Evolutionary conservation across 2,888 invertebrate species (phyloP).

Genomic region (Agrilus biguttatus): DNA sequence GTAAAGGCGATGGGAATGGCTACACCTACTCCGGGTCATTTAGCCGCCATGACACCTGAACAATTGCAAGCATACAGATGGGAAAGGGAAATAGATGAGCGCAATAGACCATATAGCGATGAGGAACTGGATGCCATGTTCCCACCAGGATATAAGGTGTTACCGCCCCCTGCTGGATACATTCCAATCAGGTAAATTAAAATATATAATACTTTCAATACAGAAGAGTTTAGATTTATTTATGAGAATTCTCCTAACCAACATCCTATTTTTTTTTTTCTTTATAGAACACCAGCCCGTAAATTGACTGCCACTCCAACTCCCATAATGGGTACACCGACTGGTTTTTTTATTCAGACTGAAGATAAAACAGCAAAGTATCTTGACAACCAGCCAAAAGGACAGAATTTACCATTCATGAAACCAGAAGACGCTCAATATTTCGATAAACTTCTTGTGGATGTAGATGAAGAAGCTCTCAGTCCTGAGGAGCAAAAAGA

Average conservation of each 20-base stretch:
- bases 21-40: conserved; percentile 91
- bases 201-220: conserved; percentile 4
- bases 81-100: conserved; percentile 97
- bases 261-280: conserved; percentile 37
- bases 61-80: conserved; percentile 95
- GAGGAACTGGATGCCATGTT: conserved; percentile 97
- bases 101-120: conserved; percentile 90
- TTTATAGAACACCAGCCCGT: conserved; percentile 82
- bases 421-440: conserved; percentile 99
- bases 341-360: conserved; percentile 89
- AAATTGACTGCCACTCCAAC: conserved; percentile 98
- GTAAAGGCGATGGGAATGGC: conserved; percentile 97
- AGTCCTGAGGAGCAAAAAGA: conserved; percentile 97
- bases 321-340: conserved; percentile 82
- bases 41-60: conserved; percentile 98
- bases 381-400: conserved; percentile 95
- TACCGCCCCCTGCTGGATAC: conserved; percentile 80
- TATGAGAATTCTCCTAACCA: too few species aligned
- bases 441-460: conserved; percentile 94
- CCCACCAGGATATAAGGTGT: conserved; percentile 93
- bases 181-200: conserved; percentile 12
- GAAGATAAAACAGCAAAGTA: conserved; percentile 77
- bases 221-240: neutral
- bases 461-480: conserved; percentile 92
- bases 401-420: conserved; percentile 90